These are phyloP conservation scores for Uropetala carovei DNA, from an alignment of 2,888 invertebrate species.

Conservation along the genomic window DNA sequence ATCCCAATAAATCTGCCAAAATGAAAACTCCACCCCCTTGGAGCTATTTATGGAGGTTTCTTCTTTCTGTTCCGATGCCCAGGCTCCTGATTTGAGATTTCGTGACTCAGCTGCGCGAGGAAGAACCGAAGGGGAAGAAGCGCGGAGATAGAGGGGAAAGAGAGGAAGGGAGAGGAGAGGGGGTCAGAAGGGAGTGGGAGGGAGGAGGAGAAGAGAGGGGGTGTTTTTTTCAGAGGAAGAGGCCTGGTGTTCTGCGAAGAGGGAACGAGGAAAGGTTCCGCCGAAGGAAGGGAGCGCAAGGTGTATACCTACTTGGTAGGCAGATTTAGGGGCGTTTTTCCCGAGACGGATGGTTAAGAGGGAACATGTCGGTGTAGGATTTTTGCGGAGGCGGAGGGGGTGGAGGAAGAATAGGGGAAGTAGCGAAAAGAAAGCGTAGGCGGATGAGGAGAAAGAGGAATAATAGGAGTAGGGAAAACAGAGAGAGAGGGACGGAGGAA, in stretches of 20 bases:
- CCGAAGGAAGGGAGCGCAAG: not conserved
- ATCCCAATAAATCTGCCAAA: slow-evolving; percentile 13
- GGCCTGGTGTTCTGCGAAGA: slow-evolving; percentile 1
- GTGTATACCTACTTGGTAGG: slow-evolving; percentile 4
- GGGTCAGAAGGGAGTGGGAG: not conserved
- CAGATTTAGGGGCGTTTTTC: slow-evolving; percentile 27
- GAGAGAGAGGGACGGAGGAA: not conserved
- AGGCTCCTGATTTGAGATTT: slow-evolving; percentile 46
- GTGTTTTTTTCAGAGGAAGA: not conserved
- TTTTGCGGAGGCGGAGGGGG: not conserved
- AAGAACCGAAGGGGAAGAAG: not conserved
- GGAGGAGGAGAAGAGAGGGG: not conserved
- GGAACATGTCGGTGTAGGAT: not conserved
- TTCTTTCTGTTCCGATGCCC: slow-evolving; percentile 2
- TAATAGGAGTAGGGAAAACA: not conserved
- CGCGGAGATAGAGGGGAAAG: not conserved
- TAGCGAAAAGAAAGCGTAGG: not conserved
- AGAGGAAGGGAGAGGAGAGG: not conserved
- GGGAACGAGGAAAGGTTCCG: slow-evolving; percentile 5
- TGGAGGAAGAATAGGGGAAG: not conserved
- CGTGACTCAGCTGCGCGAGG: slow-evolving; percentile 1
- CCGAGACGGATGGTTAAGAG: not conserved
- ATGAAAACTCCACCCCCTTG: not conserved
- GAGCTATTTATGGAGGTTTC: slow-evolving; percentile 1
- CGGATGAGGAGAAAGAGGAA: not conserved